phyloP scores from a whole-genome alignment of 1,140 invertebrate genomes.

The Cryptotermes secundus region DNA sequence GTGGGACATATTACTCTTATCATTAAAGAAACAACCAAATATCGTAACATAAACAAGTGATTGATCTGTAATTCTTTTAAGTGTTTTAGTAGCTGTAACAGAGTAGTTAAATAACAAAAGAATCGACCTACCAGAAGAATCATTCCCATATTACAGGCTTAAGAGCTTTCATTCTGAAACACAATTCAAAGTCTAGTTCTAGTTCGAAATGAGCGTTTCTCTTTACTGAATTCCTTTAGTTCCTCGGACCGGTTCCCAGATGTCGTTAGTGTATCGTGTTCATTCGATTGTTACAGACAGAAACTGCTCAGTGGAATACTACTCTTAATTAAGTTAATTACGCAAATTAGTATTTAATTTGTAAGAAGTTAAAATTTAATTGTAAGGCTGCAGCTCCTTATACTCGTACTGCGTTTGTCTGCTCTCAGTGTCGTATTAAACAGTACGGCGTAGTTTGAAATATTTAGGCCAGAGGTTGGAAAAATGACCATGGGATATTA shows the following conservation, averaged over 20 bases:
- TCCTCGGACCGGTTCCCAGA: background rate
- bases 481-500: background rate
- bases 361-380: background rate
- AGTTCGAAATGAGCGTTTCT: background rate
- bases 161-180: too few species aligned
- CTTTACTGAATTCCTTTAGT: background rate
- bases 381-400: background rate
- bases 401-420: background rate
- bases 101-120: too few species aligned
- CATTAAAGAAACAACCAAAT: too few species aligned
- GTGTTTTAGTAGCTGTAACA: too few species aligned
- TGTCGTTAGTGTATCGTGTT: background rate
- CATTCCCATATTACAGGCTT: too few species aligned
- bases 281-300: background rate
- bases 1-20: too few species aligned
- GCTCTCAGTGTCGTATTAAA: background rate
- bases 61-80: too few species aligned
- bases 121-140: too few species aligned
- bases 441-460: background rate
- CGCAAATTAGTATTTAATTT: background rate
- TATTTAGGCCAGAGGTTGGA: background rate
- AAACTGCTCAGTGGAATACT: background rate
- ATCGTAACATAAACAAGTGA: too few species aligned
- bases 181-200: too few species aligned
- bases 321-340: slow-evolving; percentile 2